These are phyloP conservation scores for Perccottus glenii DNA, from an alignment of 2,113 vertebrate species.

Conservation along the genomic window DNA sequence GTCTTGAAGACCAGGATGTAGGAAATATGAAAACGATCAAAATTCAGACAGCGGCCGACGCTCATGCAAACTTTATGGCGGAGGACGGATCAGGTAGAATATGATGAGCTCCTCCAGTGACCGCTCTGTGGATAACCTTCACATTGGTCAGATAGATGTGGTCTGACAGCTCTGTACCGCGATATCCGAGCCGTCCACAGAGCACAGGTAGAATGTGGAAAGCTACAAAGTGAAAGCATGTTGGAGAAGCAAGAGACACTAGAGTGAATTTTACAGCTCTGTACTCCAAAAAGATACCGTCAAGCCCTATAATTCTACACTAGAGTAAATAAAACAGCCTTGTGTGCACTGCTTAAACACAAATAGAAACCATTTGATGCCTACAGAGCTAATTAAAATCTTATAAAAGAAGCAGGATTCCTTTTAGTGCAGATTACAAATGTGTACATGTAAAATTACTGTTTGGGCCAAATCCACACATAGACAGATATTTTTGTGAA, in stretches of 20 bases:
- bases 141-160: conserved; percentile 24
- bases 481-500: no score
- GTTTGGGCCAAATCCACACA: no score
- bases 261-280: background rate
- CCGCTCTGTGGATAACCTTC: conserved; percentile 44
- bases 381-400: conserved; percentile 51
- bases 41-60: conserved; percentile 41
- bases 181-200: background rate
- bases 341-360: background rate
- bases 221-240: conserved; percentile 7
- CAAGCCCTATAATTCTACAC: background rate
- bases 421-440: conserved; percentile 43
- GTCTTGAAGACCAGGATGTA: conserved; percentile 12
- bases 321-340: background rate
- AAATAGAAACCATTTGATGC: conserved; percentile 24
- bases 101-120: conserved; percentile 37
- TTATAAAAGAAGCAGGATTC: conserved; percentile 30
- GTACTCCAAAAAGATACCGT: background rate
- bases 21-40: conserved; percentile 50
- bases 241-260: background rate
- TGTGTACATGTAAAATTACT: background rate
- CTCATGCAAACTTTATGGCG: conserved; percentile 66
- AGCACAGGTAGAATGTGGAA: conserved; percentile 6
- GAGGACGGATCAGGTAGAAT: conserved; percentile 27
- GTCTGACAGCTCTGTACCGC: conserved; percentile 24